Percentiles rank a stretch among this genome's conserved stretches.
Conservation (phyloP, 2,113 vertebrate genomes). For the Hiodon alosoides region DNA sequence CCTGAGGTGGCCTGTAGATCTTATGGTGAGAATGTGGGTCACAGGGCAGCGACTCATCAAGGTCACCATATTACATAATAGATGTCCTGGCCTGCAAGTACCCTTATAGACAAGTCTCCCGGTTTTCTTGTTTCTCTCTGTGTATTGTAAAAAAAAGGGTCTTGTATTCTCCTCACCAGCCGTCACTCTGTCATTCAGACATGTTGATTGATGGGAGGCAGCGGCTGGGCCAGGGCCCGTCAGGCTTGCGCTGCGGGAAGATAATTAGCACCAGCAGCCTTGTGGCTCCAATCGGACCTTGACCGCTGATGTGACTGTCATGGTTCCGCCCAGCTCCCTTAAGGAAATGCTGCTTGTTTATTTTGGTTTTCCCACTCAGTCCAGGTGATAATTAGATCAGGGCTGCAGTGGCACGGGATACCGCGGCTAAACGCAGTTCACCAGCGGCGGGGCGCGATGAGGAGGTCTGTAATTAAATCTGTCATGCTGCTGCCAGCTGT, state of each 20-base stretch:
- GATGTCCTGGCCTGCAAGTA: no score
- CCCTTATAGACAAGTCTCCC: no score
- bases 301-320: background rate
- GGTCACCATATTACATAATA: no score
- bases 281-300: conserved; percentile 20
- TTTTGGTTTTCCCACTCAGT: conserved; percentile 14
- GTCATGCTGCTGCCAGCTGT: conserved; percentile 12
- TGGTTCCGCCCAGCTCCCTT: background rate
- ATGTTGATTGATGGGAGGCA: background rate
- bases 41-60: no score
- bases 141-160: background rate
- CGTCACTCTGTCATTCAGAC: background rate
- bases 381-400: conserved; percentile 26
- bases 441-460: conserved; percentile 14
- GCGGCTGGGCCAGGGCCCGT: background rate
- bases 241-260: background rate
- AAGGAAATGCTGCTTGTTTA: background rate
- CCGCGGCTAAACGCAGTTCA: background rate
- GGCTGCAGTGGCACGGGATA: background rate
- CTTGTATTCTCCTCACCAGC: background rate
- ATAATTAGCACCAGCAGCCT: conserved; percentile 20
- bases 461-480: conserved; percentile 21
- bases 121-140: background rate
- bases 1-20: no score
- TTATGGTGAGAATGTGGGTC: no score